Percentiles rank a stretch among this genome's conserved stretches.
phyloP scores from a whole-genome alignment of 2,888 invertebrate genomes.

The Heliconius charithonia region DNA sequence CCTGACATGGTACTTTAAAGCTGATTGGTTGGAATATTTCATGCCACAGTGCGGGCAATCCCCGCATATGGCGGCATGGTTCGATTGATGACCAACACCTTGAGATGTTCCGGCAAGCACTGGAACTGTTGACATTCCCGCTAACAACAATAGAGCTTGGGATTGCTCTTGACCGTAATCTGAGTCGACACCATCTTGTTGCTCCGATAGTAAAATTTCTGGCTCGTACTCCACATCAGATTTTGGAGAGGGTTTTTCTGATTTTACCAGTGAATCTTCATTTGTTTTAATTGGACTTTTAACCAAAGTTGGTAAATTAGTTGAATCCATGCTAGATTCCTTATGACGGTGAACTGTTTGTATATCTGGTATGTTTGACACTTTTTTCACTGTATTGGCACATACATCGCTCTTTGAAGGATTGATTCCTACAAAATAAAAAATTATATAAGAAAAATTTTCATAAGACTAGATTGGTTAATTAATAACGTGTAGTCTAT shows the following conservation, averaged over 20 bases:
- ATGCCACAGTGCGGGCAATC: slow-evolving; percentile 88
- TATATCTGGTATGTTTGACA: slow-evolving; percentile 63
- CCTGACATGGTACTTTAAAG: slow-evolving; percentile 87
- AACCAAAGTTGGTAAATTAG: slow-evolving; percentile 59
- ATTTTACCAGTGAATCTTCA: slow-evolving; percentile 71
- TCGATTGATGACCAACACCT: slow-evolving; percentile 69
- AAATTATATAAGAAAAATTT: neutral
- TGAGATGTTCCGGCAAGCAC: slow-evolving; percentile 71
- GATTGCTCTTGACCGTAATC: slow-evolving; percentile 73
- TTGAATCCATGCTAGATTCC: slow-evolving; percentile 64
- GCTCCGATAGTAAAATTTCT: slow-evolving; percentile 77
- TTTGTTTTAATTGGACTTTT: slow-evolving; percentile 70
- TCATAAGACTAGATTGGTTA: neutral
- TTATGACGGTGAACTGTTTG: slow-evolving; percentile 63
- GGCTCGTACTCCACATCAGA: slow-evolving; percentile 79
- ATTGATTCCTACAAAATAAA: slow-evolving; percentile 70
- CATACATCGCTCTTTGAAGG: slow-evolving; percentile 74
- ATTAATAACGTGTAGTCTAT: too few relatives aligned
- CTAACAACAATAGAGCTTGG: slow-evolving; percentile 69
- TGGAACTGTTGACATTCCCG: slow-evolving; percentile 72
- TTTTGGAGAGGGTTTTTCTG: slow-evolving; percentile 77
- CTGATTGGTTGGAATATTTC: slow-evolving; percentile 88
- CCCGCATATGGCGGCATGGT: slow-evolving; percentile 83
- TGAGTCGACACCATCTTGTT: slow-evolving; percentile 70
- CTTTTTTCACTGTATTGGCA: slow-evolving; percentile 68